Percentiles rank a stretch among this genome's conserved stretches.
Evolutionary conservation across 2,797 vertebrate genomes (phyloP).

Genomic region (Myiotriccus ornatus): DNA sequence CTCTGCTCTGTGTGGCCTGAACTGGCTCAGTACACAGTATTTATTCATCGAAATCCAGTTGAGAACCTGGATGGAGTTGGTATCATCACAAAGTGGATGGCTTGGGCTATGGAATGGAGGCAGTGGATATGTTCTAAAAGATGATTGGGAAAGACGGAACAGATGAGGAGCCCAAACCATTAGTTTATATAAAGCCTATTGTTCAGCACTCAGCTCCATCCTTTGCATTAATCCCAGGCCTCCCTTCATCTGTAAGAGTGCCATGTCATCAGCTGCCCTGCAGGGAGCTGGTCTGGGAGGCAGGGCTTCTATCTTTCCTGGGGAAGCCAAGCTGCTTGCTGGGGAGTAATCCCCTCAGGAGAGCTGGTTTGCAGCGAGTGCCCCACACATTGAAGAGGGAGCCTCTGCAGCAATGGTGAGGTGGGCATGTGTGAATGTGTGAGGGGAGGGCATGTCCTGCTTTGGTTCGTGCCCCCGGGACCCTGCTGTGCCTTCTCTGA

Average conservation of each 20-base stretch:
- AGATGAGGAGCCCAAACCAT: background rate
- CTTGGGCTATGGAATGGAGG: background rate
- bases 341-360: background rate
- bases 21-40: background rate
- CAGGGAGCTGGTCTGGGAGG: background rate
- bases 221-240: background rate
- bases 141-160: background rate
- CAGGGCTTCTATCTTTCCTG: background rate
- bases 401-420: rapidly evolving
- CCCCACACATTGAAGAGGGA: rapidly evolving
- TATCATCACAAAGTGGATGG: background rate
- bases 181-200: background rate
- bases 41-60: background rate
- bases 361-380: background rate
- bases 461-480: rapidly evolving
- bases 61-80: background rate
- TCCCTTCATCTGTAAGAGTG: background rate
- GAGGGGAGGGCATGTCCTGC: background rate
- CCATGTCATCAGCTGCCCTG: background rate
- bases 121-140: background rate
- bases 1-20: background rate
- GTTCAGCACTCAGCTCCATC: background rate
- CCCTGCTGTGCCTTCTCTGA: background rate
- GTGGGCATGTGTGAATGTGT: rapidly evolving
- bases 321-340: background rate